Conservation (phyloP, 2,797 vertebrate genomes). For the Anomalospiza imberbis region DNA sequence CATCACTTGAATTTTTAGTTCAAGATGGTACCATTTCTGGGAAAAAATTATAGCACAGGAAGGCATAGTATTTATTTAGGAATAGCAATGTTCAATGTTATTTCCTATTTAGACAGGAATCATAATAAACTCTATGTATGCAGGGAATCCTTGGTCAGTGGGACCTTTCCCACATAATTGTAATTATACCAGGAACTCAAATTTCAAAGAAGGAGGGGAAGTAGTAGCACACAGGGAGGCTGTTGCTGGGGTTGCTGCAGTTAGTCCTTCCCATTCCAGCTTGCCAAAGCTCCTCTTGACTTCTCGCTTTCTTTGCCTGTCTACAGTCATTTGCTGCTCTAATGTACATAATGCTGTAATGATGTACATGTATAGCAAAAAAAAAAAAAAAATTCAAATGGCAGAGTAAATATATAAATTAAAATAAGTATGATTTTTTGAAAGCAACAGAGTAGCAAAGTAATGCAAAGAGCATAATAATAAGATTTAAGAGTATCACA, state of each 20-base stretch:
- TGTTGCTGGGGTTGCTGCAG: background rate
- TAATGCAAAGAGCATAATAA: background rate
- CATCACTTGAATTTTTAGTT: background rate
- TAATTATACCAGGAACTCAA: background rate
- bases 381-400: background rate
- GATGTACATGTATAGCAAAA: background rate
- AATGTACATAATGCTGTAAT: background rate
- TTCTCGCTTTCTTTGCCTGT: background rate
- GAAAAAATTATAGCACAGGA: background rate
- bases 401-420: background rate
- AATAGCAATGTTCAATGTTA: background rate
- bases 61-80: background rate
- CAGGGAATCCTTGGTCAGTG: background rate
- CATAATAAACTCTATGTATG: background rate
- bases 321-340: rapidly evolving
- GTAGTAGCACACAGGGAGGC: background rate
- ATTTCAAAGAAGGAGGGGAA: background rate
- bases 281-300: background rate
- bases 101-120: background rate
- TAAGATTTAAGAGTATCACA: background rate
- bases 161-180: background rate
- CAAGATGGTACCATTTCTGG: background rate
- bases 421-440: background rate
- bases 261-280: background rate
- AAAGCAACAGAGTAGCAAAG: background rate